Base-by-base conservation (phyloP, 2,888 invertebrate genomes). In the Malthinus seriepunctatus region DNA sequence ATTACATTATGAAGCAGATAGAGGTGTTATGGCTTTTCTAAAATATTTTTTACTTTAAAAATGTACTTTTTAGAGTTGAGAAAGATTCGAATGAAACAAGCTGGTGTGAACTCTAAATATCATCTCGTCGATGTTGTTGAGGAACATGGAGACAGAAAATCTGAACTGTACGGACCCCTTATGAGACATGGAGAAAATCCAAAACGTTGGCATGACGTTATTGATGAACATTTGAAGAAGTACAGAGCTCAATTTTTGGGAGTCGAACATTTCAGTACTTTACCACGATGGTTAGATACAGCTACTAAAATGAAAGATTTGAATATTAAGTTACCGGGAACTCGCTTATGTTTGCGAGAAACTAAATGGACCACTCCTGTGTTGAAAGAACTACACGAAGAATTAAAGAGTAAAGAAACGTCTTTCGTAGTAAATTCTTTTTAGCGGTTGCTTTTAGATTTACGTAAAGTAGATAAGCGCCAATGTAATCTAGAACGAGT, bases 361-460 rank as follows among this genome's bases (percentile, higher is more conserved):
- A 86, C 86, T 1, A 85, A 84, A 74, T 88, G 87, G 87, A 86
- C 85, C 33, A 83, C 85, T 23, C 81, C 83, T 64, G 85, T 86
- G 64, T 66, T 88, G 46, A 81, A 82, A 71, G 78, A 80, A 39
- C 76, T 88, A 2, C 84, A 88, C 60, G 78, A 82, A 38, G 86
- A 87, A 65, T 73, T 87, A 5, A 85, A 82, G 73, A 82, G 84
- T 84, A 62, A 39, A 39, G 23, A 23, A 23, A 3, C 3, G 1
- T 35, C 11, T 10, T 11, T n/a, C 45, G 33, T 8, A 11, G 10
- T 32, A 31, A 31, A 9, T 32, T 54, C 8, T 14, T 33, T 42
- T 47, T 53, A 34, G 50, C 34, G 15, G n/a, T n/a, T 47, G 15
- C 34, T 44, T 54, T 31, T 42, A 68, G 66, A 48, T 54, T 51